Base-by-base conservation (phyloP, 2,888 invertebrate species). In the Orthonychiurus folsomi region DNA sequence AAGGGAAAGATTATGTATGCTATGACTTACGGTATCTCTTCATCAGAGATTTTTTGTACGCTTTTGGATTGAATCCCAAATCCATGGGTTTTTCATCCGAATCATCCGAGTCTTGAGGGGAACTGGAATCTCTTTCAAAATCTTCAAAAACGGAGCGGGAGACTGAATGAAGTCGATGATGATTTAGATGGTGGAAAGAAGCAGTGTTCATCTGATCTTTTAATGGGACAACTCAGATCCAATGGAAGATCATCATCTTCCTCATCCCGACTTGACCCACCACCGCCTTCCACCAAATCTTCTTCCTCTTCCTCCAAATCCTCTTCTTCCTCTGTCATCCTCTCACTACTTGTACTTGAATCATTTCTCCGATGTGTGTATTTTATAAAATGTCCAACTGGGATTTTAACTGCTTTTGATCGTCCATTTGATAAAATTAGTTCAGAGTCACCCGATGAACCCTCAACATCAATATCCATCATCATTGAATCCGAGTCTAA, bases 41-140 rank as follows among this genome's bases (percentile, higher is more conserved):
- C 85, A 93, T 92, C 75, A 93, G 85, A 75, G 86, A 89, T 79
- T 93, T 93, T 83, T 93, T 93, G 83, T 91, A 92, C 57, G 91
- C 81, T 74, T 81, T 81, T 37, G 74, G 73, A 67, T 73, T 74
- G 69, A 75, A 76, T 65, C 79, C 83, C 81, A 75, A 83, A 80
- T 76, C 85, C 83, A 78, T 83, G 80, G 79, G 79, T 76, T 84
- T 77, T 75, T 76, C 68, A 69, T 71, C 72, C 52, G 71, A 69
- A 64, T 72, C 66, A 72, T 89, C 89, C 65, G 89, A 88, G 75
- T 88, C 88, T 56, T 85, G 85, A 56, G 87, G 88, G 64, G 71
- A 69, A 62, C 70, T 72, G 53, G 69, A 69, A 63, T 69, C 72
- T 56, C 71, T 63, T 54, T 73, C 72, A 63, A 65, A 70, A 64